Evolutionary conservation across 1,140 invertebrate species (phyloP).

Genomic region (Dendrolimus kikuchii): DNA sequence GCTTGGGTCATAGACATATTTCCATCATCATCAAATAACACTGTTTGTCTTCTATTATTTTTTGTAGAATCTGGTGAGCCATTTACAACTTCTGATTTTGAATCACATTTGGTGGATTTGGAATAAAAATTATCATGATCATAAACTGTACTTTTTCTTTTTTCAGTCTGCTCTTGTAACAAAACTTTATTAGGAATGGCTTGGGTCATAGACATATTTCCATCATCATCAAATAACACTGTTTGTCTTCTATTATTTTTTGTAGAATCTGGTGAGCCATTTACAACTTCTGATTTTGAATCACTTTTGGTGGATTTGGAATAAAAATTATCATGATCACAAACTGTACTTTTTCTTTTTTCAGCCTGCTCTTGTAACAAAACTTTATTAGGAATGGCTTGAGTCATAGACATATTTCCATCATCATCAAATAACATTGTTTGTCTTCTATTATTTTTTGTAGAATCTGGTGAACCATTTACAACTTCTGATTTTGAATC

Average conservation of each 20-base stretch:
- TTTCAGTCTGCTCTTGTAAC: not conserved
- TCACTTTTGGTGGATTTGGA: no score
- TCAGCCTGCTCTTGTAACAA: not conserved
- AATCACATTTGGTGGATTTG: no score
- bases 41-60: slow-evolving; percentile 6
- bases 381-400: not conserved
- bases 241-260: not conserved
- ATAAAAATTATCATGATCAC: not conserved
- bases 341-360: not conserved
- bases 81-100: not conserved
- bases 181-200: not conserved
- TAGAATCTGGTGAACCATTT: not conserved
- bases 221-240: not conserved
- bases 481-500: not conserved
- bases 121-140: not conserved
- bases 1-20: slow-evolving; percentile 16
- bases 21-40: slow-evolving; percentile 8
- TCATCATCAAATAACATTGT: not conserved
- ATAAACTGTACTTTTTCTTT: not conserved
- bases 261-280: not conserved
- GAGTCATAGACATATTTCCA: not conserved
- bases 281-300: not conserved
- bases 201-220: not conserved
- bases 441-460: not conserved
- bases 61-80: not conserved